phyloP scores from a whole-genome alignment of 2,797 vertebrate species.

The Dromococcyx pavoninus region DNA sequence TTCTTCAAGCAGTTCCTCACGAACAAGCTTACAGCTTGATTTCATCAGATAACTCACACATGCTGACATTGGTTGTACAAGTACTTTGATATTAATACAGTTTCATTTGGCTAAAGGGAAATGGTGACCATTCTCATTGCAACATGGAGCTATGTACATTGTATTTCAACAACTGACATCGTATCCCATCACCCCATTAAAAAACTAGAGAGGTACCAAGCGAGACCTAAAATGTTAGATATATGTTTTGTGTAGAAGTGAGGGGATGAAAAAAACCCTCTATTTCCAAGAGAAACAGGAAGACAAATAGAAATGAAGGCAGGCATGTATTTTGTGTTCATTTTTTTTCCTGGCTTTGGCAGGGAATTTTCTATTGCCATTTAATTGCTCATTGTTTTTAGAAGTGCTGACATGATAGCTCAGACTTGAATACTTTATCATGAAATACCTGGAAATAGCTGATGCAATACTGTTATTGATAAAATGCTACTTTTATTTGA shows the following conservation, averaged over 20 bases:
- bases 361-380: neutral
- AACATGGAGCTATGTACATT: neutral
- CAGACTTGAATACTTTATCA: neutral
- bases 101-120: neutral
- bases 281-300: neutral
- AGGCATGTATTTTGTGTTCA: neutral
- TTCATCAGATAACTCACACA: neutral
- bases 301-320: neutral
- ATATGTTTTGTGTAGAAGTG: neutral
- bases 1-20: slow-evolving; percentile 17
- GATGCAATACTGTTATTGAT: neutral
- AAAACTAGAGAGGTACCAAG: neutral
- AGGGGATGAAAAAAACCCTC: neutral
- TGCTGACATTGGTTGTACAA: neutral
- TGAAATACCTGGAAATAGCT: neutral
- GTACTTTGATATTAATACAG: neutral
- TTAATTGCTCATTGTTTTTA: neutral
- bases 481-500: neutral
- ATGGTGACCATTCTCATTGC: neutral
- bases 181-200: neutral
- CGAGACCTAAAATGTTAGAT: neutral
- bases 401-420: neutral
- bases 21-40: neutral
- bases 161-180: neutral
- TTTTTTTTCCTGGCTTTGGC: neutral